phyloP scores from a whole-genome alignment of 2,113 vertebrate genomes.

The Vireo altiloquus region DNA sequence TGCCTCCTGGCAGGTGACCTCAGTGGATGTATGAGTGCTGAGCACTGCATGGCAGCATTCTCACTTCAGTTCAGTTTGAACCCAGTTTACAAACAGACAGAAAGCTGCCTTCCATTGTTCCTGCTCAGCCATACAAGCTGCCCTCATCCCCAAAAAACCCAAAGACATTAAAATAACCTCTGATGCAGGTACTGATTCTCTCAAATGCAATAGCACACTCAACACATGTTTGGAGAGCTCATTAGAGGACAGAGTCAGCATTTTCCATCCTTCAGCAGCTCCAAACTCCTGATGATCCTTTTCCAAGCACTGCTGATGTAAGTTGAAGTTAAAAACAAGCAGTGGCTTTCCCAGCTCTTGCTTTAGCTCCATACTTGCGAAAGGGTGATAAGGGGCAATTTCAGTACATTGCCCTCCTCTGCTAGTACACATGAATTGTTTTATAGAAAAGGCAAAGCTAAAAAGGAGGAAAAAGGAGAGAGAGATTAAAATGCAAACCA shows the following conservation, averaged over 20 bases:
- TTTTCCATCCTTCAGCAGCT: not conserved
- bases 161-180: not conserved
- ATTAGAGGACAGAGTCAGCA: not conserved
- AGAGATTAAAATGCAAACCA: not conserved
- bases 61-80: not conserved
- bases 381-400: not conserved
- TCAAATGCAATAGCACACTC: not conserved
- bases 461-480: not conserved
- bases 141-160: rapidly evolving
- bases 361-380: not conserved
- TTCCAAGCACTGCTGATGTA: not conserved
- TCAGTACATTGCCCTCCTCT: not conserved
- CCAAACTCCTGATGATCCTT: not conserved
- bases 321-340: not conserved
- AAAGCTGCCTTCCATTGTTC: not conserved
- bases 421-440: not conserved
- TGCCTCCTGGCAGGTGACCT: not conserved
- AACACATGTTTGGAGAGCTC: not conserved
- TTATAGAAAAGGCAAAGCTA: not conserved
- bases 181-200: not conserved
- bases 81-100: not conserved
- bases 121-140: not conserved
- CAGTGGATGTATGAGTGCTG: not conserved
- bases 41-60: not conserved
- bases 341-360: not conserved